phyloP scores from a whole-genome alignment of 2,113 vertebrate species.

The Raja brachyura region DNA sequence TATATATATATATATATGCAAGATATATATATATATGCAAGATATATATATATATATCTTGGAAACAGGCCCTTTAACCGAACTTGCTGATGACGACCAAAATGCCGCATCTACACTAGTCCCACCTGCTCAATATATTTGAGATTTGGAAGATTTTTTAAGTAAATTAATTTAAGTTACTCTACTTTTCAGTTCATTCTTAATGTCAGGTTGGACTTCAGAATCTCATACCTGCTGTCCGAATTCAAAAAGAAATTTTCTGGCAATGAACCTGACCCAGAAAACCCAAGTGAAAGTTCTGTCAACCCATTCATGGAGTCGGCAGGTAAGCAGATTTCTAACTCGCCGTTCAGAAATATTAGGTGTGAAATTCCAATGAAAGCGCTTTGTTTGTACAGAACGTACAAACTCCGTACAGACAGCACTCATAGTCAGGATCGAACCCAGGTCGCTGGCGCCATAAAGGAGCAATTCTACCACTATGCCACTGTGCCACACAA shows the following conservation, averaged over 20 bases:
- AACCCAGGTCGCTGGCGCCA: too few species aligned
- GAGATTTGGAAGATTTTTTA: background rate
- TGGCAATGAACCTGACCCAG: slow-evolving; percentile 87
- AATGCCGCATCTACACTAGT: too few species aligned
- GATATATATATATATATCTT: too few species aligned
- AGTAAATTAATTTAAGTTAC: slow-evolving; percentile 21
- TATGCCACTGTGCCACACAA: too few species aligned
- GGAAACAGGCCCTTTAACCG: too few species aligned
- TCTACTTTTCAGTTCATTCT: slow-evolving; percentile 78
- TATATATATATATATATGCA: too few species aligned
- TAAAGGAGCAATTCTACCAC: too few species aligned
- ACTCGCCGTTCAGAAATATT: background rate
- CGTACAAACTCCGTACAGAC: background rate
- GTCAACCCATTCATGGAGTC: slow-evolving; percentile 58
- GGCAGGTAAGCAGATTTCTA: slow-evolving; percentile 60
- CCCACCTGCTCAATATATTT: background rate
- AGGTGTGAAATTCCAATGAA: background rate
- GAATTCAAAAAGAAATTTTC: slow-evolving; percentile 98
- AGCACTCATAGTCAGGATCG: too few species aligned
- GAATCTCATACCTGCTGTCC: slow-evolving; percentile 90
- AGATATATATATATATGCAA: too few species aligned
- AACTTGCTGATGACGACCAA: too few species aligned
- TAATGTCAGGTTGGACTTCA: slow-evolving; percentile 90
- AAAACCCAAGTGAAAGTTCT: slow-evolving; percentile 71
- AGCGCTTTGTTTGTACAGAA: background rate